A percentile compares a stretch with the other conserved stretches of the same genome.
Conservation (phyloP, 2,113 vertebrate genomes). For the Amphiprion percula region DNA sequence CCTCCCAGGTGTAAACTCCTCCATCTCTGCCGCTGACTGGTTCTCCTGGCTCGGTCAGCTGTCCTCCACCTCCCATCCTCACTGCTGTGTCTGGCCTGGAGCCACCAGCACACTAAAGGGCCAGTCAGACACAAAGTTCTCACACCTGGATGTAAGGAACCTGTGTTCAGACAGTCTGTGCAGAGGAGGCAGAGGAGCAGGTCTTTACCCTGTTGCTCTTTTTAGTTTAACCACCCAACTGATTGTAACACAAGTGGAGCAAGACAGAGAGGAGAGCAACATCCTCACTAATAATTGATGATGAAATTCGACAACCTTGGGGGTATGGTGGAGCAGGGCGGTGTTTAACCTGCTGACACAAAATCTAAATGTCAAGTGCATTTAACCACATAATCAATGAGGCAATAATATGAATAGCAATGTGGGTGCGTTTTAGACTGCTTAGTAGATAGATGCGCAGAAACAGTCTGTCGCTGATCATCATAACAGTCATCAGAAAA, state of each 20-base stretch:
- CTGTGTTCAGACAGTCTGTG: neutral
- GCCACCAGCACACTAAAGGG: slow-evolving; percentile 39
- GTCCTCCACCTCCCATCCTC: slow-evolving; percentile 65
- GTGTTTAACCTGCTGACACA: neutral
- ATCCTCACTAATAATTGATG: slow-evolving; percentile 59
- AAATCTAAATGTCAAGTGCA: too few relatives aligned
- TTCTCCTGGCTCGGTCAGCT: slow-evolving; percentile 57
- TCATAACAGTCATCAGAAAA: too few relatives aligned
- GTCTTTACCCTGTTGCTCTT: slow-evolving; percentile 43
- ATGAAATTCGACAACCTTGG: slow-evolving; percentile 36
- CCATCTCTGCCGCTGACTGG: neutral
- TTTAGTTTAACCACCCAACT: slow-evolving; percentile 3
- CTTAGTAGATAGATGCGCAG: too few relatives aligned
- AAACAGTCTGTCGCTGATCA: too few relatives aligned
- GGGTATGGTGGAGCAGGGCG: neutral
- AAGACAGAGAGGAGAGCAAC: slow-evolving; percentile 32
- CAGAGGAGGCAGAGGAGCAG: slow-evolving; percentile 7
- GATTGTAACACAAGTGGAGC: slow-evolving; percentile 18
- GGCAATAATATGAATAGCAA: neutral
- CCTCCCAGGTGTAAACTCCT: slow-evolving; percentile 89
- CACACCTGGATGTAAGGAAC: slow-evolving; percentile 47
- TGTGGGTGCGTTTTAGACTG: neutral
- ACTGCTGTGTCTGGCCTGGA: slow-evolving; percentile 9
- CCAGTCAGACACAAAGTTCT: slow-evolving; percentile 24
- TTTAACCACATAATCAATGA: too few relatives aligned